A percentile compares a stretch with the other conserved stretches of the same genome.
phyloP scores from a whole-genome alignment of 2,888 invertebrate species.

The Drosophila cognata region DNA sequence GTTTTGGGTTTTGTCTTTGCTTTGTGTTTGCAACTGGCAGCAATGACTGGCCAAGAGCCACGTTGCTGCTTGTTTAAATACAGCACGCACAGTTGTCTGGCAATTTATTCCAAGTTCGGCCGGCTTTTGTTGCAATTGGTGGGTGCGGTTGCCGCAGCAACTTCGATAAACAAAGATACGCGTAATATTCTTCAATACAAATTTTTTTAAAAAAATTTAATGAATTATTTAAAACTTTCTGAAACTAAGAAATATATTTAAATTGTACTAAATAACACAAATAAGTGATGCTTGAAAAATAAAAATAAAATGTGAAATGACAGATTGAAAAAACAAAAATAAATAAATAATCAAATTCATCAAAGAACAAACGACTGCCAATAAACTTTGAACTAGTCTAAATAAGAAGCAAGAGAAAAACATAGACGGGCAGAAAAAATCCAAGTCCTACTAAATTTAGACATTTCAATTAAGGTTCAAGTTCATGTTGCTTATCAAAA shows the following conservation, averaged over 20 bases:
- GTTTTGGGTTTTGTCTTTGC: slow-evolving; percentile 23
- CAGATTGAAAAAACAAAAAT: background rate
- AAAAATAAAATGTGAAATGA: background rate
- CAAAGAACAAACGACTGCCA: slow-evolving; percentile 3
- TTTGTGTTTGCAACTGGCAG: slow-evolving; percentile 66
- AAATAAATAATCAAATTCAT: background rate
- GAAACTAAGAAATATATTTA: background rate
- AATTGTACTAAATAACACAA: background rate
- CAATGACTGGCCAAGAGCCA: slow-evolving; percentile 49
- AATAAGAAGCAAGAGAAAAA: background rate
- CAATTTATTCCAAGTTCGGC: slow-evolving; percentile 80
- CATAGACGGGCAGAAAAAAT: background rate
- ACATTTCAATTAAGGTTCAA: slow-evolving; percentile 57
- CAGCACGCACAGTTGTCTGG: slow-evolving; percentile 70
- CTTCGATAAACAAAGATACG: slow-evolving; percentile 28
- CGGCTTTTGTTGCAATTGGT: slow-evolving; percentile 75
- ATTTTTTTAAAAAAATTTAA: background rate
- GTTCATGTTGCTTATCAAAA: slow-evolving; percentile 48
- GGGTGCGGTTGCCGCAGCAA: slow-evolving; percentile 44
- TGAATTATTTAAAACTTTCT: background rate
- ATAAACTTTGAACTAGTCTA: slow-evolving; percentile 14
- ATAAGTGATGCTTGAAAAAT: background rate
- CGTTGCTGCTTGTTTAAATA: slow-evolving; percentile 68
- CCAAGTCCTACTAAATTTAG: slow-evolving; percentile 26
- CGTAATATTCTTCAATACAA: slow-evolving; percentile 34